A percentile compares a stretch with the other conserved stretches of the same genome.
Conservation (phyloP, 2,113 vertebrate genomes). For the Pseudolaguvia tuberculata region DNA sequence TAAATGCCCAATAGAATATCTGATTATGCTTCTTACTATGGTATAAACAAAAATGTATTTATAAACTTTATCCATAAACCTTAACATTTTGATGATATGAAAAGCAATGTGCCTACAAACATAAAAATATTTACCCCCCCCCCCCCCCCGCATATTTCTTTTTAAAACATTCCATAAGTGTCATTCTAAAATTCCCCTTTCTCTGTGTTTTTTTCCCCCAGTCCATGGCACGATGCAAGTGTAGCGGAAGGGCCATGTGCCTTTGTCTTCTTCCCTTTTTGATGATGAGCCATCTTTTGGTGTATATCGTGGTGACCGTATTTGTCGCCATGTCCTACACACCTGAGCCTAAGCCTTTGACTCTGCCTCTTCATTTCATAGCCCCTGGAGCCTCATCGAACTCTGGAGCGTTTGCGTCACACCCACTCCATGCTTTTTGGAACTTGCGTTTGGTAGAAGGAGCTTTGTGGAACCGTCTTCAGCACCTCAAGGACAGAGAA, state of each 20-base stretch:
- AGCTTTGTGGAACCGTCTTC: constrained; percentile 70
- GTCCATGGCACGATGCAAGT: constrained; percentile 68
- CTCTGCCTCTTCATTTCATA: constrained; percentile 59
- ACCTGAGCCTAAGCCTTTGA: constrained; percentile 55
- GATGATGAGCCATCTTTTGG: constrained; percentile 70
- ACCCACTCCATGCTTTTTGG: constrained; percentile 68
- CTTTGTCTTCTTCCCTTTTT: constrained; percentile 71
- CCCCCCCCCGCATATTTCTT: not conserved
- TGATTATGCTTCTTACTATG: constrained; percentile 18
- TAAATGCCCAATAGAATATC: constrained; percentile 44
- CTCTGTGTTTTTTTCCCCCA: constrained; percentile 22
- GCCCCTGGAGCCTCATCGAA: constrained; percentile 61
- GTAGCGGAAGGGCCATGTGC: constrained; percentile 66
- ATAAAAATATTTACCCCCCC: not conserved
- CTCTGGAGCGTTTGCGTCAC: constrained; percentile 54
- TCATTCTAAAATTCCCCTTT: not conserved
- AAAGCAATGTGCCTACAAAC: not conserved
- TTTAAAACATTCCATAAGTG: not conserved
- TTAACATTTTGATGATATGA: not conserved
- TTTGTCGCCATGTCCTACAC: constrained; percentile 69
- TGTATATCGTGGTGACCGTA: constrained; percentile 69
- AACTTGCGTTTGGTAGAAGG: constrained; percentile 63
- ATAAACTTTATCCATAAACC: not conserved
- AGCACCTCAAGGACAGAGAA: constrained; percentile 66
- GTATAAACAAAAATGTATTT: constrained; percentile 2